Conservation (phyloP, 2,797 vertebrate species). For the Xenentodon cancila region DNA sequence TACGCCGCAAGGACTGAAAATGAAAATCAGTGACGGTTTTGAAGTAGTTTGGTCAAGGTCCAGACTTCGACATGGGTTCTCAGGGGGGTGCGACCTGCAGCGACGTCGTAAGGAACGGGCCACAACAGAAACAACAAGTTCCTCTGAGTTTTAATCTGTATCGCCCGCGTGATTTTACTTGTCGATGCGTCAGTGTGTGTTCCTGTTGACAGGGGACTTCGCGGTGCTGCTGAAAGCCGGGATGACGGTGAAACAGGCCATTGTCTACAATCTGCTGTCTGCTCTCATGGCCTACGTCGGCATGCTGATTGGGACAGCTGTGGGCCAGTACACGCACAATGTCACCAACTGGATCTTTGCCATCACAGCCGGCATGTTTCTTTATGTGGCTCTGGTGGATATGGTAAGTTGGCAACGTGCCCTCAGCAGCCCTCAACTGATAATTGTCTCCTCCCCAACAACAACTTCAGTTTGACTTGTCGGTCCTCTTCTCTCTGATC, state of each 20-base stretch:
- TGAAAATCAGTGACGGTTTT: too few relatives aligned
- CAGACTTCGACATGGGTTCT: too few relatives aligned
- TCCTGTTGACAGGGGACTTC: conserved; percentile 89
- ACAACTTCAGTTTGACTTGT: background rate
- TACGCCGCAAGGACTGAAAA: too few relatives aligned
- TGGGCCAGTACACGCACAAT: conserved; percentile 94
- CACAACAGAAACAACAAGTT: too few relatives aligned
- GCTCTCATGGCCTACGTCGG: conserved; percentile 98
- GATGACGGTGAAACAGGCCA: conserved; percentile 97
- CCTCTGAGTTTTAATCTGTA: too few relatives aligned
- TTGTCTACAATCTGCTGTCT: conserved; percentile 96
- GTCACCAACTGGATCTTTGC: conserved; percentile 99
- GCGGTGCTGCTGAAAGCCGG: conserved; percentile 97
- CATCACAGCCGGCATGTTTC: conserved; percentile 98
- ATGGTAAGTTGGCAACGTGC: conserved; percentile 84
- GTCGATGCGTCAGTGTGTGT: too few relatives aligned
- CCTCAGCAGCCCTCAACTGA: conserved; percentile 8
- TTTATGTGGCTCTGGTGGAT: conserved; percentile 97
- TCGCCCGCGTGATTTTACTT: too few relatives aligned
- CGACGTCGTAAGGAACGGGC: too few relatives aligned
- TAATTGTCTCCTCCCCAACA: background rate
- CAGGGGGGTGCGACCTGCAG: too few relatives aligned
- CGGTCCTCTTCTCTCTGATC: conserved; percentile 4
- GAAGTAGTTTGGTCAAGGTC: too few relatives aligned
- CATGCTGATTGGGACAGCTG: conserved; percentile 94